These are phyloP conservation scores for Nebria brevicollis DNA, from an alignment of 2,888 invertebrate genomes.

Conservation along the genomic window DNA sequence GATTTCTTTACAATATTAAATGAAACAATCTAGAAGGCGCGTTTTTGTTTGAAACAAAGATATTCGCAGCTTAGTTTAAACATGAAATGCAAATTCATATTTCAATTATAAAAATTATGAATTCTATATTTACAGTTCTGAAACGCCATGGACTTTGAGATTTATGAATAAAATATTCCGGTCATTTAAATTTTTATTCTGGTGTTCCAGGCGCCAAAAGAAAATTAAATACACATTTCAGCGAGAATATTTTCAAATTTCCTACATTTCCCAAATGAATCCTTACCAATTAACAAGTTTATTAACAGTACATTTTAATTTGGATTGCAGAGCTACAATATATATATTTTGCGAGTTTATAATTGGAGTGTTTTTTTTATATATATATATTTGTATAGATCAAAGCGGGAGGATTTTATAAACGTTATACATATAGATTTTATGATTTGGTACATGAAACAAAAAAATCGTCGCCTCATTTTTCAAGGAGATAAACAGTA, in stretches of 20 bases:
- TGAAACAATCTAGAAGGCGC: background rate
- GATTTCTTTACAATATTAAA: background rate
- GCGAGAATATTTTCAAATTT: background rate
- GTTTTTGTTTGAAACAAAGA: background rate
- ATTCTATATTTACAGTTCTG: conserved; percentile 45
- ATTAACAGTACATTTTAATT: background rate
- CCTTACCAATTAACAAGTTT: background rate
- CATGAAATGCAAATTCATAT: conserved; percentile 35
- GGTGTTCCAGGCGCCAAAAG: background rate
- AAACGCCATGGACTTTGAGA: conserved; percentile 20
- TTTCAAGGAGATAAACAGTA: no score
- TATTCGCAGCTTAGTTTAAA: background rate
- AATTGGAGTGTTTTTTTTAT: no score
- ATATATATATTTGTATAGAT: no score
- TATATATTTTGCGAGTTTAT: no score
- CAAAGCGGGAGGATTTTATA: no score
- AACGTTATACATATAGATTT: no score
- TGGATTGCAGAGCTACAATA: no score
- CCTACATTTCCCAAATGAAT: background rate
- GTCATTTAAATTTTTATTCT: conserved; percentile 44
- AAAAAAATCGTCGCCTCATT: no score
- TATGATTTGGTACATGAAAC: no score
- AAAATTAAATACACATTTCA: background rate
- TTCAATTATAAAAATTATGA: conserved; percentile 38
- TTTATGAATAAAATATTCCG: conserved; percentile 44